These are phyloP conservation scores for Periophthalmodon schlosseri DNA, from an alignment of 2,113 vertebrate species.

Conservation along the genomic window DNA sequence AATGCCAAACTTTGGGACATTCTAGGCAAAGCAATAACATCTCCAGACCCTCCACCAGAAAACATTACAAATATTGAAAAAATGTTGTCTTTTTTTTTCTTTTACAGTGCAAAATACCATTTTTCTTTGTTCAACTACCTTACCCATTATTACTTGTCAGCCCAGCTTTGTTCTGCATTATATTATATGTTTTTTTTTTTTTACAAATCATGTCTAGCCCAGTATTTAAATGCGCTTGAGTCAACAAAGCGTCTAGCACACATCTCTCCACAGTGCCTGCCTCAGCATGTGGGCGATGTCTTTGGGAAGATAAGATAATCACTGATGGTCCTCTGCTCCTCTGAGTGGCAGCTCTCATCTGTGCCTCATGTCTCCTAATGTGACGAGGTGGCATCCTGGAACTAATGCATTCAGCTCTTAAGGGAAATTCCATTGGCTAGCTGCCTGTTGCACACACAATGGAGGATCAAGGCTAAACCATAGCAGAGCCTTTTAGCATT, in stretches of 20 bases:
- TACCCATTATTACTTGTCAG: neutral
- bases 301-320: constrained; percentile 40
- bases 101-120: too few relatives aligned
- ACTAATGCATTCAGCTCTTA: constrained; percentile 70
- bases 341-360: constrained; percentile 62
- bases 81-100: too few relatives aligned
- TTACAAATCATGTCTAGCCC: neutral
- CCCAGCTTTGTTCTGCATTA: neutral
- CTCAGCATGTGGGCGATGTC: constrained; percentile 19
- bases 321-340: constrained; percentile 38
- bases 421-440: constrained; percentile 54
- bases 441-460: constrained; percentile 51
- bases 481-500: constrained; percentile 31
- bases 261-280: constrained; percentile 1
- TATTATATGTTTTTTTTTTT: neutral
- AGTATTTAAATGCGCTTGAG: constrained; percentile 5
- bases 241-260: constrained; percentile 1
- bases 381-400: constrained; percentile 45
- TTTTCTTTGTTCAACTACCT: neutral
- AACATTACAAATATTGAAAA: too few relatives aligned
- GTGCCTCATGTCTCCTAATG: constrained; percentile 30
- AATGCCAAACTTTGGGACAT: neutral
- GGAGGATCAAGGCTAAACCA: constrained; percentile 49
- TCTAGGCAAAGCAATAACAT: neutral
- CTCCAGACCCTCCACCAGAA: neutral